Evolutionary conservation across 30 jellyfish, hydroid and myxozoan species (phyloP).

Genomic region (Clytia hemisphaerica): DNA sequence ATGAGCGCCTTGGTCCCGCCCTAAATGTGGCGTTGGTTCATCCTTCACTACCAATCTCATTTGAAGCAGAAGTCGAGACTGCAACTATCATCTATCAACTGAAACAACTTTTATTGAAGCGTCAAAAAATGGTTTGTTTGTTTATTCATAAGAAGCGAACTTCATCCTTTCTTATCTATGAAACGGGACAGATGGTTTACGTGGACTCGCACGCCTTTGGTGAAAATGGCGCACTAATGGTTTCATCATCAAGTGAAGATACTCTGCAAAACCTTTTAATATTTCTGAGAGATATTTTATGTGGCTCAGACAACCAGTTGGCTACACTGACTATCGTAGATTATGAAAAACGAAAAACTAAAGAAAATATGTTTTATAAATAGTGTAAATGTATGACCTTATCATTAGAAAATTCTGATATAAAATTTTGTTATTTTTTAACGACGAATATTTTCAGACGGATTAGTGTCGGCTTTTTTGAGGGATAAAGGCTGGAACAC

Average conservation of each 20-base stretch:
- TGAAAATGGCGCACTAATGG: conserved; percentile 72
- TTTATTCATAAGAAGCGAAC: conserved; percentile 81
- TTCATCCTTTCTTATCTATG: conserved; percentile 72
- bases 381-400: too few species aligned
- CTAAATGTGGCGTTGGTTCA: conserved; percentile 58
- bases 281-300: conserved; percentile 57
- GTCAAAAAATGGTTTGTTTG: conserved; percentile 66
- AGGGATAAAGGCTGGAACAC: too few species aligned
- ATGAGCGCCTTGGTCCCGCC: conserved; percentile 59
- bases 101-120: conserved; percentile 36
- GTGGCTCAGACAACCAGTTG: conserved; percentile 59
- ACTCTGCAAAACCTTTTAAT: conserved; percentile 44
- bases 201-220: conserved; percentile 95
- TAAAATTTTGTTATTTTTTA: too few species aligned
- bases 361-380: too few species aligned
- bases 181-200: conserved; percentile 68
- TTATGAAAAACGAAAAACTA: conserved; percentile 56
- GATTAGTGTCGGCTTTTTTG: too few species aligned
- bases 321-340: conserved; percentile 80
- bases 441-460: too few species aligned
- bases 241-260: conserved; percentile 40
- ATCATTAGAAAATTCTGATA: too few species aligned
- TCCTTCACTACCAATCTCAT: conserved; percentile 84
- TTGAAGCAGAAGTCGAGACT: conserved; percentile 78
- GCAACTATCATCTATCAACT: conserved; percentile 81